A percentile compares a stretch with the other conserved stretches of the same genome.
These are phyloP conservation scores for Ardeotis arabs DNA, from an alignment of 2,113 vertebrate genomes.

Conservation along the genomic window DNA sequence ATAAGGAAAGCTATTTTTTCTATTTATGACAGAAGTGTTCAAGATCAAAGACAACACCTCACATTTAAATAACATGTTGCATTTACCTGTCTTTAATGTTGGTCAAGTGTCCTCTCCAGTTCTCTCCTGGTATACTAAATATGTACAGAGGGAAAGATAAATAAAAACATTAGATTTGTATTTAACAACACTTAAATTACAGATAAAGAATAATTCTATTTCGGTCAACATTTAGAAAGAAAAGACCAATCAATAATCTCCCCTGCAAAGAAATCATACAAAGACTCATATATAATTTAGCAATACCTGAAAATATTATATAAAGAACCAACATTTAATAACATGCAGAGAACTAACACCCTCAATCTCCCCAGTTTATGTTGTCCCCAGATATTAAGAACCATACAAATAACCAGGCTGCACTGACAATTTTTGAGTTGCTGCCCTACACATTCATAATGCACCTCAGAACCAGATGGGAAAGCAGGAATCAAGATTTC, in stretches of 20 bases:
- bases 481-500: background rate
- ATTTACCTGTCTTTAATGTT: conserved; percentile 80
- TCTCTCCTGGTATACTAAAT: conserved; percentile 81
- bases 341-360: background rate
- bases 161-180: conserved; percentile 26
- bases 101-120: conserved; percentile 85
- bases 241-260: background rate
- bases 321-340: background rate
- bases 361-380: background rate
- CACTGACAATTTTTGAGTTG: background rate
- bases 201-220: background rate
- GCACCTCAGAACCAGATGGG: background rate
- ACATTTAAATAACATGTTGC: background rate
- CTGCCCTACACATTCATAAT: background rate
- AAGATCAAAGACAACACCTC: background rate
- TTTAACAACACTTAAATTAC: background rate
- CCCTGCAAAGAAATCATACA: background rate
- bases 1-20: background rate
- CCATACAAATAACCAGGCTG: background rate
- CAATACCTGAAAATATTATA: background rate
- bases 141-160: conserved; percentile 3
- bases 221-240: background rate
- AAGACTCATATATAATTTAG: background rate
- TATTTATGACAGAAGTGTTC: background rate
- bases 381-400: background rate